A percentile compares a stretch with the other conserved stretches of the same genome.
Evolutionary conservation across 92 coral and sea anemone species (phyloP).

Genomic region (Porites cylindrica): DNA sequence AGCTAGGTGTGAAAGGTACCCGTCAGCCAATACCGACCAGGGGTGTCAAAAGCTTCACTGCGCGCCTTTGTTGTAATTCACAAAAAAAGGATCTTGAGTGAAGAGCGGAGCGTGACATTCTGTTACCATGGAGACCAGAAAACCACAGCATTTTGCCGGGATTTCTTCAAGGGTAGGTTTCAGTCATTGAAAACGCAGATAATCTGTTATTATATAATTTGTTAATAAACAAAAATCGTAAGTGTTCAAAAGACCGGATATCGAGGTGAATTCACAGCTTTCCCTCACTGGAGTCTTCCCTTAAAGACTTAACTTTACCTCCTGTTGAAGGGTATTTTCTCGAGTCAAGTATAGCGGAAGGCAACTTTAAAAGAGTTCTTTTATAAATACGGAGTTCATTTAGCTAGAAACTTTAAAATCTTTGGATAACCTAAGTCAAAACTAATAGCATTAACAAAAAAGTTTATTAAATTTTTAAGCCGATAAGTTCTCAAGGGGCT

Average conservation of each 20-base stretch:
- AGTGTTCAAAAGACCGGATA: too few species aligned
- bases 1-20: conserved; percentile 22
- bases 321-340: too few species aligned
- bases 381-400: too few species aligned
- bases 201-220: too few species aligned
- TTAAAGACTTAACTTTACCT: too few species aligned
- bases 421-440: not conserved
- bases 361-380: too few species aligned
- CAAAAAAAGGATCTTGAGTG: conserved; percentile 15
- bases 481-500: too few species aligned
- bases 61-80: conserved; percentile 31
- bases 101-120: conserved; percentile 5
- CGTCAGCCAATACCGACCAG: conserved; percentile 32
- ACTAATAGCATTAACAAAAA: too few species aligned
- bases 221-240: too few species aligned
- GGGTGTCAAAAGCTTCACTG: conserved; percentile 28
- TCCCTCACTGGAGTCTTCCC: too few species aligned
- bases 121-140: conserved; percentile 37
- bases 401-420: not conserved
- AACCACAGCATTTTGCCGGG: not conserved
- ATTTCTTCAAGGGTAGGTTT: not conserved
- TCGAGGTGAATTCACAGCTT: too few species aligned
- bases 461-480: not conserved
- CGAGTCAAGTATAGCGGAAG: too few species aligned
- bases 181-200: not conserved